phyloP scores from a whole-genome alignment of 1,140 invertebrate species.

The Microplitis mediator region DNA sequence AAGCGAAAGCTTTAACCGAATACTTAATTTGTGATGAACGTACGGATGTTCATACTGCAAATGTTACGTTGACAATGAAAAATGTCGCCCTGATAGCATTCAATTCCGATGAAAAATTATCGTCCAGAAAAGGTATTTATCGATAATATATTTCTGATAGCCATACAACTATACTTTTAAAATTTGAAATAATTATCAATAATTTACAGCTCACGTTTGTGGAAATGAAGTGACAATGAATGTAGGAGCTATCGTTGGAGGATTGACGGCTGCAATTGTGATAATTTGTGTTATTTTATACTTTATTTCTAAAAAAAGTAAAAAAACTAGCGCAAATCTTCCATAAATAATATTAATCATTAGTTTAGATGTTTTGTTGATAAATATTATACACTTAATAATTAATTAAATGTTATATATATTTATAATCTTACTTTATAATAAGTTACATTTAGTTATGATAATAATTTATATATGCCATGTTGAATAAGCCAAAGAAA shows the following conservation, averaged over 20 bases:
- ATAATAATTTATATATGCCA: neutral
- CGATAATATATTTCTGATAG: no score
- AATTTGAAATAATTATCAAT: no score
- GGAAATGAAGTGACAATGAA: neutral
- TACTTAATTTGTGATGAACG: slow-evolving; percentile 27
- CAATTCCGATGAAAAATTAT: slow-evolving; percentile 3
- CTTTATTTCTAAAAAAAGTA: slow-evolving; percentile 2
- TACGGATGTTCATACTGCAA: slow-evolving; percentile 2
- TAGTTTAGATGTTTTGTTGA: neutral
- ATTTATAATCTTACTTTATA: no score
- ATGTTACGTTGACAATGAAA: slow-evolving; percentile 14
- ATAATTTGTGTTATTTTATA: neutral
- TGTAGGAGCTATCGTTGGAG: slow-evolving; percentile 24
- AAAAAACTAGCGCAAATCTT: neutral
- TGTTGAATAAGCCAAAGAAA: neutral
- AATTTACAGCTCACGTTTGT: neutral
- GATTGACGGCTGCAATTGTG: slow-evolving; percentile 9
- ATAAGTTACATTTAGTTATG: no score
- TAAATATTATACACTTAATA: neutral
- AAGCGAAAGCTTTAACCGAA: neutral
- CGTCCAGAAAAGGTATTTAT: slow-evolving; percentile 24
- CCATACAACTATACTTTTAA: no score
- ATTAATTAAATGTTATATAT: no score
- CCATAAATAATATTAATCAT: neutral
- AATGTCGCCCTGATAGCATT: slow-evolving; percentile 35